A percentile compares a stretch with the other conserved stretches of the same genome.
These are phyloP conservation scores for Danaus chrysippus DNA, from an alignment of 2,888 invertebrate genomes.

Conservation along the genomic window DNA sequence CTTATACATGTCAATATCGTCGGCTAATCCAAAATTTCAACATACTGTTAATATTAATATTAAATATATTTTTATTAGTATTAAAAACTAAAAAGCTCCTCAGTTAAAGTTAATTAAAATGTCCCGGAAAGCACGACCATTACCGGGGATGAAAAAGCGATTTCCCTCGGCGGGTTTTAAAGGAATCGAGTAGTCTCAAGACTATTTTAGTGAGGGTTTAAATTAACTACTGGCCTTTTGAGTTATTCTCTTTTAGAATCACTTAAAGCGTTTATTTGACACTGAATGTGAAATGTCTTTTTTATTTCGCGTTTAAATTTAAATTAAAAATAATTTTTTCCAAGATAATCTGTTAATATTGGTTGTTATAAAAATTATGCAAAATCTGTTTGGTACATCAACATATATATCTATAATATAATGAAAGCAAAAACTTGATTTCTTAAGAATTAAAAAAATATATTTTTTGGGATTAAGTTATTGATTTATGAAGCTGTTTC, in stretches of 20 bases:
- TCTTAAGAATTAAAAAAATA: not conserved
- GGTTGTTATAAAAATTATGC: too few relatives aligned
- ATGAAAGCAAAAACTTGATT: not conserved
- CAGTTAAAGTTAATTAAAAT: constrained; percentile 70
- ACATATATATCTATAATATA: too few relatives aligned
- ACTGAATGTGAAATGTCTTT: not conserved
- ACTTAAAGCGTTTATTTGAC: not conserved
- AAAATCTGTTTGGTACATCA: too few relatives aligned
- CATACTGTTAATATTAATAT: constrained; percentile 50
- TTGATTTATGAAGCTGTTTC: constrained; percentile 3
- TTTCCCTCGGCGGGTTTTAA: constrained; percentile 69
- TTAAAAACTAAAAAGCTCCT: constrained; percentile 64
- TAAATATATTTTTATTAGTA: too few relatives aligned
- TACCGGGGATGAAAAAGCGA: constrained; percentile 75
- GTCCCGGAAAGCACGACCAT: constrained; percentile 65
- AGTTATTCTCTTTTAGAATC: constrained; percentile 2
- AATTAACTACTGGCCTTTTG: constrained; percentile 34
- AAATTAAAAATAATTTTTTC: too few relatives aligned
- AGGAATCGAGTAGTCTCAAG: constrained; percentile 63
- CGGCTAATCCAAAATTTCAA: constrained; percentile 15
- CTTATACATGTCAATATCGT: constrained; percentile 8
- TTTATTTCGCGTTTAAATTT: too few relatives aligned
- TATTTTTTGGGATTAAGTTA: not conserved
- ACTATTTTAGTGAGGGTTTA: constrained; percentile 48
- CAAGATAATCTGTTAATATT: too few relatives aligned